These are phyloP conservation scores for Odiellus spinosus DNA, from an alignment of 2,888 invertebrate genomes.

Conservation along the genomic window DNA sequence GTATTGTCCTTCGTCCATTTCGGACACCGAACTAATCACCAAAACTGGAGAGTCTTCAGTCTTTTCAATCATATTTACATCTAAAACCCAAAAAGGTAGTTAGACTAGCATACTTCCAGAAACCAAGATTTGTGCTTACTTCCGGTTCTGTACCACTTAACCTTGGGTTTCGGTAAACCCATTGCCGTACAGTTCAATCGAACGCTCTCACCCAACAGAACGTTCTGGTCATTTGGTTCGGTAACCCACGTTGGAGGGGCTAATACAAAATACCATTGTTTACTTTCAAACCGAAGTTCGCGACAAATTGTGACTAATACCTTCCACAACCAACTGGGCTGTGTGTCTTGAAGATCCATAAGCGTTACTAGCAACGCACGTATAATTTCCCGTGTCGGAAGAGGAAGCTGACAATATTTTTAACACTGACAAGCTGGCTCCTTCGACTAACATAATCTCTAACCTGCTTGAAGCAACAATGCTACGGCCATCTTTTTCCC, in stretches of 20 bases:
- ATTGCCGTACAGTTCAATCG: slow-evolving; percentile 12
- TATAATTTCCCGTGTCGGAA: slow-evolving; percentile 11
- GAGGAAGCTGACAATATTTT: too few relatives aligned
- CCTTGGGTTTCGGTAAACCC: slow-evolving; percentile 16
- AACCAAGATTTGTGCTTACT: too few relatives aligned
- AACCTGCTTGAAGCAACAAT: too few relatives aligned
- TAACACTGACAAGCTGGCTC: too few relatives aligned
- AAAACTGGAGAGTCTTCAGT: too few relatives aligned
- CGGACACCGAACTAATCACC: neutral
- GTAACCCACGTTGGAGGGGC: slow-evolving; percentile 17
- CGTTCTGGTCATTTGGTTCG: slow-evolving; percentile 14
- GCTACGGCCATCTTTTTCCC: neutral
- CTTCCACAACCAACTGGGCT: slow-evolving; percentile 8
- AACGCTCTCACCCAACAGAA: slow-evolving; percentile 7
- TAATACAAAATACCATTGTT: slow-evolving; percentile 3
- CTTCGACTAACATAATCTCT: too few relatives aligned
- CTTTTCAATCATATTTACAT: too few relatives aligned
- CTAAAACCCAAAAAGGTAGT: too few relatives aligned
- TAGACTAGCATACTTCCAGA: too few relatives aligned
- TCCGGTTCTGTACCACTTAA: slow-evolving; percentile 9
- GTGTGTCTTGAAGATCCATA: slow-evolving; percentile 8
- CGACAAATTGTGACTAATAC: neutral
- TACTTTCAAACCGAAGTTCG: neutral
- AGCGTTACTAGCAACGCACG: slow-evolving; percentile 11
- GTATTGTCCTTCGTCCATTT: slow-evolving; percentile 6